Percentiles rank a stretch among this genome's conserved stretches.
phyloP scores from a whole-genome alignment of 2,113 vertebrate species.

The Dunckerocampus dactyliophorus region DNA sequence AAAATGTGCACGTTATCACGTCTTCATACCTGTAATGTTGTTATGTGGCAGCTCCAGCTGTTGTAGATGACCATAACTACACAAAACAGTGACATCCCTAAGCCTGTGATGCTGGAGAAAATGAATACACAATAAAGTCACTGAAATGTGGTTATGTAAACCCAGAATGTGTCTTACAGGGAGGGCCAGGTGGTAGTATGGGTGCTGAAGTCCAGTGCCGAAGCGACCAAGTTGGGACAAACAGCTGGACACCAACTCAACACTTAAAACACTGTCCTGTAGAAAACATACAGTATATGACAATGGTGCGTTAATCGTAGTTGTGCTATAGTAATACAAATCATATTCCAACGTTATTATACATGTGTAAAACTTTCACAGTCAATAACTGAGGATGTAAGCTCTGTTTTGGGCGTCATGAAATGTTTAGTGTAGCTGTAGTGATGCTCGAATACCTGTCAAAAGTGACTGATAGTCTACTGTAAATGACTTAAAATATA shows the following conservation, averaged over 20 bases:
- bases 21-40: slow-evolving; percentile 81
- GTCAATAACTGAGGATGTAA: too few species aligned
- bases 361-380: too few species aligned
- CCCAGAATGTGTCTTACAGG: slow-evolving; percentile 73
- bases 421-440: too few species aligned
- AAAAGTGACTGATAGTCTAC: too few species aligned
- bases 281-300: background rate
- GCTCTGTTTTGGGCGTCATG: too few species aligned
- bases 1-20: too few species aligned
- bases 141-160: background rate
- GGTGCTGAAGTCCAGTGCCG: slow-evolving; percentile 71
- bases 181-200: slow-evolving; percentile 76
- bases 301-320: background rate
- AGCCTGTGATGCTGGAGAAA: slow-evolving; percentile 71
- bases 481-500: too few species aligned
- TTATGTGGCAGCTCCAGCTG: slow-evolving; percentile 86
- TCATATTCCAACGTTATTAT: too few species aligned
- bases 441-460: too few species aligned
- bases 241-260: slow-evolving; percentile 58
- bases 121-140: slow-evolving; percentile 22
- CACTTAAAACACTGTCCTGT: background rate
- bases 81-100: slow-evolving; percentile 77
- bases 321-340: background rate
- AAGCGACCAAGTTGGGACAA: slow-evolving; percentile 73
- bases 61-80: slow-evolving; percentile 79